A percentile compares a stretch with the other conserved stretches of the same genome.
Conservation (phyloP, 2,113 vertebrate species). For the Ceyx melanurus region DNA sequence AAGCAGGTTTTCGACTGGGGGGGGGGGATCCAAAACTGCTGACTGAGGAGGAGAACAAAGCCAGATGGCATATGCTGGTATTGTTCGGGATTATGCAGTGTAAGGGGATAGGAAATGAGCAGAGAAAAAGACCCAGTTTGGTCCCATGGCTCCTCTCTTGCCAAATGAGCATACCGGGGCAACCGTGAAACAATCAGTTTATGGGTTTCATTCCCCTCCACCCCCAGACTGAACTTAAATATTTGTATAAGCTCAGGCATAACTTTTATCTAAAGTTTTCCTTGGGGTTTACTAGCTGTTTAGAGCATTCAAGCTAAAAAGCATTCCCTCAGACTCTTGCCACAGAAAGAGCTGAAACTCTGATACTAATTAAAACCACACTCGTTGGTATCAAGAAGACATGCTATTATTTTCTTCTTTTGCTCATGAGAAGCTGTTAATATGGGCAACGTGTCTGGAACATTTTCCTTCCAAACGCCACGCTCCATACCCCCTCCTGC, state of each 20-base stretch:
- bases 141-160: conserved; percentile 34
- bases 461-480: conserved; percentile 13
- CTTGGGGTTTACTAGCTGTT: conserved; percentile 64
- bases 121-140: not conserved
- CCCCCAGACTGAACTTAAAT: conserved; percentile 46
- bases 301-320: conserved; percentile 57
- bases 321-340: conserved; percentile 45
- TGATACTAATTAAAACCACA: conserved; percentile 77
- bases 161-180: conserved; percentile 42
- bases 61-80: conserved; percentile 51
- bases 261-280: conserved; percentile 57
- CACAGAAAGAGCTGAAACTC: conserved; percentile 46
- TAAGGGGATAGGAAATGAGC: conserved; percentile 61
- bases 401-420: conserved; percentile 32
- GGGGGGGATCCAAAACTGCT: conserved; percentile 50
- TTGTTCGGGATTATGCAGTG: conserved; percentile 27
- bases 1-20: conserved; percentile 66
- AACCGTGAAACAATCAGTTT: conserved; percentile 29
- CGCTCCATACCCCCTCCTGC: not conserved
- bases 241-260: conserved; percentile 52
- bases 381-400: conserved; percentile 50
- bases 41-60: conserved; percentile 73
- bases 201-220: conserved; percentile 42
- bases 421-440: conserved; percentile 47
- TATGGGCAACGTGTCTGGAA: conserved; percentile 45